These are phyloP conservation scores for Clinocottus analis DNA, from an alignment of 2,113 vertebrate genomes.

Conservation along the genomic window DNA sequence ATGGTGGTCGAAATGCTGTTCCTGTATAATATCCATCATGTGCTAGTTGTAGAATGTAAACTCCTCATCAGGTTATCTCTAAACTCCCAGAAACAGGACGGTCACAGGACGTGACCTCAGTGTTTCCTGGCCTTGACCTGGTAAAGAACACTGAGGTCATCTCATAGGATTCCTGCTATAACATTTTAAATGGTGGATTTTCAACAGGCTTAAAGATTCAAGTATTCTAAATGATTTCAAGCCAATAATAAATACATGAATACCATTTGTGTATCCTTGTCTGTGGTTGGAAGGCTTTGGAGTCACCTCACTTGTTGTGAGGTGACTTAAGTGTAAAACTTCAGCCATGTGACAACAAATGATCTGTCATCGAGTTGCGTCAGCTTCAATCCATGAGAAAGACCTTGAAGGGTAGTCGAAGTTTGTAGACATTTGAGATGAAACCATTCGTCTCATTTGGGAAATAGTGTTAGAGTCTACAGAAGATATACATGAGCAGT, in stretches of 20 bases:
- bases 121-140: neutral
- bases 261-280: neutral
- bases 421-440: no score
- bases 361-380: neutral
- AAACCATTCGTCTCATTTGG: no score
- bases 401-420: neutral
- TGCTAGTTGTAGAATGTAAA: neutral
- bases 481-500: no score
- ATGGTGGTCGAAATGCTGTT: neutral
- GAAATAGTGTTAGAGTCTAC: no score
- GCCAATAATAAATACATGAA: neutral
- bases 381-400: neutral
- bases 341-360: neutral
- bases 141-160: neutral
- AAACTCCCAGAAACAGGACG: slow-evolving; percentile 1
- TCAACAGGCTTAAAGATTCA: neutral
- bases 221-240: neutral
- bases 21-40: neutral
- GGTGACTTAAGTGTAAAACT: neutral
- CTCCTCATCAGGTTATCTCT: neutral
- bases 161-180: neutral
- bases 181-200: neutral
- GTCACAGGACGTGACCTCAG: neutral
- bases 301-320: neutral
- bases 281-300: neutral